Conservation (phyloP, 1,140 invertebrate species). For the Wasmannia auropunctata region DNA sequence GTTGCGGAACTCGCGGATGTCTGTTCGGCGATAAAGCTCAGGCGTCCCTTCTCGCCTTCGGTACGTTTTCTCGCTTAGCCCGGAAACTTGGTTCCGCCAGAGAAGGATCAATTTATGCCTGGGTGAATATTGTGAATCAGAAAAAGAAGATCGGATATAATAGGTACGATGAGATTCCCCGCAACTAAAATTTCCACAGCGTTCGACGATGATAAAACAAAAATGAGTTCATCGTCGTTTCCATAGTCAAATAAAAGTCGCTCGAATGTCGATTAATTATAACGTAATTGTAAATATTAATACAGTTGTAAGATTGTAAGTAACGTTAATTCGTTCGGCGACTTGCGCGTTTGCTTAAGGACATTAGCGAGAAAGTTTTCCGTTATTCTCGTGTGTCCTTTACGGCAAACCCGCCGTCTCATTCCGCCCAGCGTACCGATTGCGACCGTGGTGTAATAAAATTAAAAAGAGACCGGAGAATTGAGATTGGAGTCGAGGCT, state of each 20-base stretch:
- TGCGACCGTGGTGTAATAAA: neutral
- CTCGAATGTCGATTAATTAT: neutral
- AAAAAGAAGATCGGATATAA: constrained; percentile 22
- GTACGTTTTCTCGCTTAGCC: constrained; percentile 27
- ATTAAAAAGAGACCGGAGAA: constrained; percentile 10
- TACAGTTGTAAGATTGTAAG: too few species aligned
- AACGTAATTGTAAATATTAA: neutral
- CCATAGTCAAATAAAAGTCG: neutral
- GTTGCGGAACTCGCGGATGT: constrained; percentile 32
- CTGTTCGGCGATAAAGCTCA: constrained; percentile 49
- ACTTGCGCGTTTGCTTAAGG: neutral
- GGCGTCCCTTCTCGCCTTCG: neutral
- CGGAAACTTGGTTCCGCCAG: neutral
- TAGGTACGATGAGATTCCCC: neutral
- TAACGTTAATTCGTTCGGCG: neutral
- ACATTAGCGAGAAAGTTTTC: neutral
- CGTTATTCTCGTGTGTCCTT: neutral
- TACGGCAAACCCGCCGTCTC: neutral
- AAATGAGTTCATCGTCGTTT: constrained; percentile 60
- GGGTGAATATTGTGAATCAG: constrained; percentile 13
- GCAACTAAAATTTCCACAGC: neutral
- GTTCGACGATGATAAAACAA: neutral
- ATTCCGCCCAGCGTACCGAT: neutral
- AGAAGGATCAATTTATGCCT: constrained; percentile 27
- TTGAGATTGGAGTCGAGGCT: constrained; percentile 13